Base-by-base conservation (phyloP, 92 coral and sea anemone genomes). In the Diadumene lineata region DNA sequence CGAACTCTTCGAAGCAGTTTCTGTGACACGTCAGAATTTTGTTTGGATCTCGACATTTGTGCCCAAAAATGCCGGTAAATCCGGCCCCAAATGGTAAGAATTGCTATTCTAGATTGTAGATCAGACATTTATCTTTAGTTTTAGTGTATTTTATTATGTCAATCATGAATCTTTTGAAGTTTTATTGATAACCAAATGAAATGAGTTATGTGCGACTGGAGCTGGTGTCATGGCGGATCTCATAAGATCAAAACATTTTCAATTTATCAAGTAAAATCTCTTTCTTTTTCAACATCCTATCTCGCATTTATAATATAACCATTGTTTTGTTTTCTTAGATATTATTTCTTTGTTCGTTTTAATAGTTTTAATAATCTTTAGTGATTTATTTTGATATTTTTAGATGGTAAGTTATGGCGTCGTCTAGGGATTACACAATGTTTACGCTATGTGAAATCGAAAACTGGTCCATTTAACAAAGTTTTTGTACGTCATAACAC, bases 41-140 rank as follows among this genome's bases (percentile, higher is more conserved):
- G 79, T 55, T 79, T 72, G 71, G 75, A 56, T 81, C 74, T 62
- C 80, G 74, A 69, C 66, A 56, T 72, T 69, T 66, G 82, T 80
- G 78, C 58, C 84, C 61, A 64, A 81, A 81, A 84, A 91, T 91
- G 97, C 92, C 97, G 92, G 97, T 92, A 73, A 92, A 91, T 87
- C 97, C 97, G 83, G 87, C 71, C 72, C 72, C 84, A 61, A 91
- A 79, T 73, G 92, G 97, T 91, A 91, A 91, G 97, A 38, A 72
- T 73, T 50, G 58, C 43, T 72, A 21, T 38, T 44, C 70, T 38
- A 28, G 2, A 48, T 19, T 0, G 19, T 38, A 66, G 34, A 31
- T 77, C 16, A 67, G 51, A 53, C 74, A 77, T 50, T 23, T 23
- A 23, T 44, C 72, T 64, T 62, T 62, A 71, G n/a, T 2, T 34